Conservation (phyloP, 2,113 vertebrate genomes). For the Laticauda laticaudata region DNA sequence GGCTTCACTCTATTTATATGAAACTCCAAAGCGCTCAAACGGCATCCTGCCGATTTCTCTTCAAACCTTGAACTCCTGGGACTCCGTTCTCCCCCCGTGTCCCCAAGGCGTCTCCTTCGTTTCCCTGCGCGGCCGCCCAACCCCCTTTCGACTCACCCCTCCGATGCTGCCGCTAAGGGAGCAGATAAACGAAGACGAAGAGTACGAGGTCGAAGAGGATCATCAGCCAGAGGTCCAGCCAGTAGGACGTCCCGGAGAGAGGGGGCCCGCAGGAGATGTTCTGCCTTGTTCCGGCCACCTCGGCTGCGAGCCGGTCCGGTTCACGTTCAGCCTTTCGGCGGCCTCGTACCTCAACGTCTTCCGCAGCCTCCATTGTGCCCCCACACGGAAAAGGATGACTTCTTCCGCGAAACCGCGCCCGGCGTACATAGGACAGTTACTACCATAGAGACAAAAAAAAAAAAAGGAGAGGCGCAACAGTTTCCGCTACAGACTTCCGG, state of each 20-base stretch:
- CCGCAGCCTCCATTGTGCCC: neutral
- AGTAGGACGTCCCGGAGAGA: constrained; percentile 82
- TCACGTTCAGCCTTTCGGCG: neutral
- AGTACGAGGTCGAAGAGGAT: constrained; percentile 78
- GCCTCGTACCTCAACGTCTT: neutral
- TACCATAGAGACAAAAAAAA: neutral
- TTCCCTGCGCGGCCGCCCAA: too few relatives aligned
- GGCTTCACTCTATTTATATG: neutral
- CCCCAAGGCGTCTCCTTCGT: neutral
- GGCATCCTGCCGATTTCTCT: neutral
- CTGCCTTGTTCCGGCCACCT: neutral
- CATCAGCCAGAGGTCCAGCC: constrained; percentile 89
- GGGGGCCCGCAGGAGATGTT: neutral
- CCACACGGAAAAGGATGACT: neutral
- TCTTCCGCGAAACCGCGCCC: neutral
- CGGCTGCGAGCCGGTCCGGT: accelerated
- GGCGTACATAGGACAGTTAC: accelerated
- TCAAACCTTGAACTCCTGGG: neutral
- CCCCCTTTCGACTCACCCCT: neutral
- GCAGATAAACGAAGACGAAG: constrained; percentile 79
- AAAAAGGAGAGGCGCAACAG: neutral
- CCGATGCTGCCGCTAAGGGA: constrained; percentile 60
- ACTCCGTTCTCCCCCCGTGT: neutral
- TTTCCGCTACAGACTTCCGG: neutral
- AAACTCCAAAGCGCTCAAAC: neutral